phyloP scores from a whole-genome alignment of 2,113 vertebrate species.

The Ibidorhyncha struthersii region DNA sequence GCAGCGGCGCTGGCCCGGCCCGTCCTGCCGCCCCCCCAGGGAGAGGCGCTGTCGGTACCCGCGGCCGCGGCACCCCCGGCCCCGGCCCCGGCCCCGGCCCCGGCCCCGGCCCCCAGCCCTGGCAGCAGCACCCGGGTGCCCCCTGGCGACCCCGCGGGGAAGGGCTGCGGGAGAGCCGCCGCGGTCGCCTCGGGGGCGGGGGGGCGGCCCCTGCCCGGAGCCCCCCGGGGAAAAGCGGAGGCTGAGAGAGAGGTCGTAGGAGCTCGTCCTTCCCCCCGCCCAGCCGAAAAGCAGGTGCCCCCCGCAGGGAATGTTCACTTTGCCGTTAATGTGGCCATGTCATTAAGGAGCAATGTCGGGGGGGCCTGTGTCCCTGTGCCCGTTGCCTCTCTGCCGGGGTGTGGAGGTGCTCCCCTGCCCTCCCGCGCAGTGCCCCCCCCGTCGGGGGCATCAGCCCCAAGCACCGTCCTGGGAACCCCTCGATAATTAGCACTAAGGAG shows the following conservation, averaged over 20 bases:
- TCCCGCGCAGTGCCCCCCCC: no score
- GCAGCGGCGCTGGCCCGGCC: not conserved
- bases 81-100: not conserved
- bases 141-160: not conserved
- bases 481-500: rapidly evolving
- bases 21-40: no score
- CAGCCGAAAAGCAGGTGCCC: not conserved
- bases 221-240: not conserved
- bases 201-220: not conserved
- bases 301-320: not conserved
- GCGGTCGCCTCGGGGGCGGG: not conserved
- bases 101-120: not conserved
- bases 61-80: no score
- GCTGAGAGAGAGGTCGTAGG: not conserved
- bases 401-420: not conserved
- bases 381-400: rapidly evolving
- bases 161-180: not conserved
- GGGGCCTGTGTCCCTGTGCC: not conserved
- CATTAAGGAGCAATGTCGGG: not conserved
- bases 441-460: not conserved
- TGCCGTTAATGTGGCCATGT: rapidly evolving
- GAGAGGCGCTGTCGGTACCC: no score
- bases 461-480: no score
- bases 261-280: not conserved
- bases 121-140: not conserved